A percentile compares a stretch with the other conserved stretches of the same genome.
Evolutionary conservation across 2,113 vertebrate genomes (phyloP).

Genomic region (Taurulus bubalis): DNA sequence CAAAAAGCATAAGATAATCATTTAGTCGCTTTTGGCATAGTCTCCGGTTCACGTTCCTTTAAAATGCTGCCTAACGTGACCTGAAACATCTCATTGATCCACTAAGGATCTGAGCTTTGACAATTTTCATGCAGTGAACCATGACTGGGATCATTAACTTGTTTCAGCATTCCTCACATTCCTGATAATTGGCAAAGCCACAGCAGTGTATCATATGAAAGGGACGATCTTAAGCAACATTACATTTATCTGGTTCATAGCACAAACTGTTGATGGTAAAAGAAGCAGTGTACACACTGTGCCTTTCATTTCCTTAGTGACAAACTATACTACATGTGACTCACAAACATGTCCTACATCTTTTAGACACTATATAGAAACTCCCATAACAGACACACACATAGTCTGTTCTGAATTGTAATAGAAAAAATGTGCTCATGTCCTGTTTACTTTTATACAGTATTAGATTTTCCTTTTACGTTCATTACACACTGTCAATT

Average conservation of each 20-base stretch:
- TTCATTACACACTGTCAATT: neutral
- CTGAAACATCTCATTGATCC: neutral
- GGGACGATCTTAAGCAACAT: neutral
- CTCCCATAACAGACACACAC: neutral
- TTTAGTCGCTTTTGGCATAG: neutral
- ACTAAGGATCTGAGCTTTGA: neutral
- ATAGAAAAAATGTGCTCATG: neutral
- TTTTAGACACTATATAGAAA: neutral
- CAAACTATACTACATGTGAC: slow-evolving; percentile 11
- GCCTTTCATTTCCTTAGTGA: neutral
- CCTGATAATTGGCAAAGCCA: neutral
- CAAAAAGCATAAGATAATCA: neutral
- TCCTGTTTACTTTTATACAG: neutral
- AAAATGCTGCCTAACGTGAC: neutral
- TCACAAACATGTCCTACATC: neutral
- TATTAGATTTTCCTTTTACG: neutral
- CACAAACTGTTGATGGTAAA: neutral
- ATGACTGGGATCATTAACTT: slow-evolving; percentile 10
- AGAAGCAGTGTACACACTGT: neutral
- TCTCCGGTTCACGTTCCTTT: slow-evolving; percentile 3
- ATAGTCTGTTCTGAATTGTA: neutral
- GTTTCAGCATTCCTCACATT: slow-evolving; percentile 33
- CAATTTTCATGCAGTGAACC: neutral
- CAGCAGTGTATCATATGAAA: neutral
- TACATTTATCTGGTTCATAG: neutral